phyloP scores from a whole-genome alignment of 2,113 vertebrate species.

The Ctenomys sociabilis region DNA sequence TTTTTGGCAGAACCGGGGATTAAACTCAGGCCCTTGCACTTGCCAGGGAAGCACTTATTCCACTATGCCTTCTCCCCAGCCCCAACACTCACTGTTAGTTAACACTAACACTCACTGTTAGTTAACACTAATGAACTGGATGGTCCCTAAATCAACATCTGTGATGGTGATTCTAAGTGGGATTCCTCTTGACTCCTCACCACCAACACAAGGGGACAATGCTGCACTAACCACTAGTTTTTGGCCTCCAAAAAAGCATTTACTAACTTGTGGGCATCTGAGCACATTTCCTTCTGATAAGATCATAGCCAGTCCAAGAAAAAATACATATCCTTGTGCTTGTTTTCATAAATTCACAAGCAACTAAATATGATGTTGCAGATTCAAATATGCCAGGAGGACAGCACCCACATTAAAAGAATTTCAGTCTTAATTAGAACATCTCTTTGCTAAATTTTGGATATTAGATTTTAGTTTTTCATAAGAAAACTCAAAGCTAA shows the following conservation, averaged over 20 bases:
- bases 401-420: not conserved
- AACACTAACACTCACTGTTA: not conserved
- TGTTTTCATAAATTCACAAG: not conserved
- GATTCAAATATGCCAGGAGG: not conserved
- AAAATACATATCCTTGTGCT: not conserved
- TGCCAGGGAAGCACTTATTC: too few species aligned
- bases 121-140: not conserved
- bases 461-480: not conserved
- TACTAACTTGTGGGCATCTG: not conserved
- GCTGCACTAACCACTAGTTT: not conserved
- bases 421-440: not conserved
- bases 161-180: not conserved
- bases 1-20: too few species aligned
- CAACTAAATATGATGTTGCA: not conserved
- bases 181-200: not conserved
- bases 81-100: too few species aligned
- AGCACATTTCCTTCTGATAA: not conserved
- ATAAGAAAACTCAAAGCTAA: not conserved
- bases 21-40: too few species aligned
- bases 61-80: too few species aligned
- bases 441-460: not conserved
- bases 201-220: not conserved
- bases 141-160: not conserved
- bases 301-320: not conserved
- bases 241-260: not conserved